Conservation (phyloP, 2,797 vertebrate species). For the Eleutherodactylus coqui region DNA sequence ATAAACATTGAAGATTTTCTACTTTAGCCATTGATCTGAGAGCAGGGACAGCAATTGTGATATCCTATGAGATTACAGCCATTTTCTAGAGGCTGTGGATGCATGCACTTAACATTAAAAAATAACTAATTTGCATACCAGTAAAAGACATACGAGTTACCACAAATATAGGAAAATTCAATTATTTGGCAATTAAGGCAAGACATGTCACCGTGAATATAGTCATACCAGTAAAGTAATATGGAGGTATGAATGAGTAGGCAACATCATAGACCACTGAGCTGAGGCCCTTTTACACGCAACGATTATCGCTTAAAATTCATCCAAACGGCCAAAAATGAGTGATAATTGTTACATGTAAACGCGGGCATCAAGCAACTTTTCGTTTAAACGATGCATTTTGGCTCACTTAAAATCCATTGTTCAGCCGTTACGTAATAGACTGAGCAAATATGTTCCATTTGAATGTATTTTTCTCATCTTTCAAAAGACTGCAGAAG, state of each 20-base stretch:
- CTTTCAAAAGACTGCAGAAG: no score
- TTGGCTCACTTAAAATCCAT: no score
- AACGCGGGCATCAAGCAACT: no score
- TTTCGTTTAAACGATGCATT: no score
- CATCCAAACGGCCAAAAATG: no score
- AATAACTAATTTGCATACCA: background rate
- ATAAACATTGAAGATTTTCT: conserved; percentile 58
- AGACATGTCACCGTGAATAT: background rate
- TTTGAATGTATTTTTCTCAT: no score
- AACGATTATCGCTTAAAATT: no score
- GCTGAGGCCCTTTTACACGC: no score
- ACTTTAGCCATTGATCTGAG: conserved; percentile 58
- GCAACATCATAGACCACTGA: background rate
- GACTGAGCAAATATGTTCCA: no score
- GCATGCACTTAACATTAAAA: background rate
- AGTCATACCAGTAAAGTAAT: background rate
- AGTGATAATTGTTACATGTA: no score
- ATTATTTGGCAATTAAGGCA: background rate
- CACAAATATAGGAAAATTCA: background rate
- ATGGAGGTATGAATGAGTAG: background rate
- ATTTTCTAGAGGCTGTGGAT: background rate
- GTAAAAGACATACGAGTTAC: background rate
- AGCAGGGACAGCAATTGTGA: conserved; percentile 46
- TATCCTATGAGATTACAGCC: background rate
- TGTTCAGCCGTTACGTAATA: no score